Conservation (phyloP, 2,888 invertebrate genomes). For the Tenthredo mesomela region DNA sequence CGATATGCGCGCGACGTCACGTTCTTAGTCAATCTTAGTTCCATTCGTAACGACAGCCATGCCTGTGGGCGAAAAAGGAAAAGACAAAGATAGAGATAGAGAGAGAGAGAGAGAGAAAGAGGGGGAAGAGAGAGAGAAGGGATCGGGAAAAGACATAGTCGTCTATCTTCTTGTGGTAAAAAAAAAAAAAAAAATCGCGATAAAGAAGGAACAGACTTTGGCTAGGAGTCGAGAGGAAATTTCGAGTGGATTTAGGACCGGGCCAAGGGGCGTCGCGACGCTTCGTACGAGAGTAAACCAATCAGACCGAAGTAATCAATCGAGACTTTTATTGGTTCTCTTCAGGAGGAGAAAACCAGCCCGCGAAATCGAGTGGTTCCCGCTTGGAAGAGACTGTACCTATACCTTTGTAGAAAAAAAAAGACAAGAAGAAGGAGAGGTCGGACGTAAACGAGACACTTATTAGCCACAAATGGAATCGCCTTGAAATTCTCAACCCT, state of each 20-base stretch:
- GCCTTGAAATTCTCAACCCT: neutral
- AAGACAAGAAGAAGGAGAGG: neutral
- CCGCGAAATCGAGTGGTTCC: constrained; percentile 23
- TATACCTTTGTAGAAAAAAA: neutral
- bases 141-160: neutral
- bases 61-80: neutral
- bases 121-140: neutral
- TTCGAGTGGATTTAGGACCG: constrained; percentile 35
- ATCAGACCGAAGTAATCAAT: constrained; percentile 44
- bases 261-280: constrained; percentile 34
- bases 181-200: neutral
- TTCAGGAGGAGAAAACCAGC: constrained; percentile 40
- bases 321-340: constrained; percentile 42
- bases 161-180: neutral
- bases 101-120: neutral
- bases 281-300: constrained; percentile 44
- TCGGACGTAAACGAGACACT: constrained; percentile 5
- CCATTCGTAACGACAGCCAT: neutral
- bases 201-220: neutral
- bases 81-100: neutral
- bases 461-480: neutral
- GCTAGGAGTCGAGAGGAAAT: neutral
- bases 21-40: neutral
- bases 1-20: neutral
- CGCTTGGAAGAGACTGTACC: constrained; percentile 12